Base-by-base conservation (phyloP, 2,113 vertebrate species). In the Stigmatopora nigra region DNA sequence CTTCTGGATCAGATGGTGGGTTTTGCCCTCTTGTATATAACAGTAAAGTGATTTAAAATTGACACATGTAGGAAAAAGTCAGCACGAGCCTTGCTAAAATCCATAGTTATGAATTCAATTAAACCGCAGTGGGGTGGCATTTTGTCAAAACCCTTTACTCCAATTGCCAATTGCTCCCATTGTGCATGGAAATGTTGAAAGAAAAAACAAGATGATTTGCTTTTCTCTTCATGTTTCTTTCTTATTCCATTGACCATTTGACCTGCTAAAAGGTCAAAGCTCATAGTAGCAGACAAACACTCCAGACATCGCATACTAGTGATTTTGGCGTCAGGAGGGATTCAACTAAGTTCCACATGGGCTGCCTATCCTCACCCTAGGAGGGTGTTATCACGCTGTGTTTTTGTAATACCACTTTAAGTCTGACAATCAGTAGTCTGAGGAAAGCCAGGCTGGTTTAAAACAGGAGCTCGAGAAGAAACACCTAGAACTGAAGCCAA, bases 61-160 rank as follows among this genome's bases (percentile, higher is more conserved):
- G 48, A 46, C 51, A 47, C 45, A 68, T 60, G 74, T 64, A 58
- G 63, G 70, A 48, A 46, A 60, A 69, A 77, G 62, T 57, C 12
- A 48, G 67, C 68, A 73, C 69, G 22, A 60, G 71, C 78, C 70
- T 70, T 56, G 63, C 70, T 65, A 22, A 82, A 85, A 87, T 90
- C 85, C 85, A 90, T 89, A 83, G 73, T 68, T 74, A 77, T 73
- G 81, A 83, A 83, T 86, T 78, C 77, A 83, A 88, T 89, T 89
- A 87, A 67, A 63, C 52, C 63, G 71, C 63, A 44, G 51, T 8
- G 15, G 49, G 20, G 41, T 35, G 22, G 73, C 68, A 67, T 72
- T 63, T 75, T 73, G 62, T 68, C 65, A 49, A 45, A 57, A 64
- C 65, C 62, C 65, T 60, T 51, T 5, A 17, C 55, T 46, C 22